Percentiles rank a stretch among this genome's conserved stretches.
phyloP scores from a whole-genome alignment of 2,888 invertebrate genomes.

The Xestia ashworthii region DNA sequence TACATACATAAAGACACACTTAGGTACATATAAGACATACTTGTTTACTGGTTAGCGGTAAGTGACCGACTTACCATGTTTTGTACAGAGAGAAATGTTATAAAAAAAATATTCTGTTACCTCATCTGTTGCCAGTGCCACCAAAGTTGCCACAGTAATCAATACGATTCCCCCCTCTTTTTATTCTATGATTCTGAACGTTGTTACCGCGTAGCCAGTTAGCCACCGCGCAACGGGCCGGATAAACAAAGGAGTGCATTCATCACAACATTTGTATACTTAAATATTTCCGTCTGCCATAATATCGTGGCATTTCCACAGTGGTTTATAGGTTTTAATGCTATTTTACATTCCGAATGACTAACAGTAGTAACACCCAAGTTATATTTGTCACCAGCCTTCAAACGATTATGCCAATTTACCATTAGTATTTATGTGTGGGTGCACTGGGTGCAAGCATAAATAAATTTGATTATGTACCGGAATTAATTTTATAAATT shows the following conservation, averaged over 20 bases:
- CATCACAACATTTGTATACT: constrained; percentile 74
- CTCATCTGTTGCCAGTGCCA: constrained; percentile 19
- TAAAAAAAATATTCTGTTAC: constrained; percentile 19
- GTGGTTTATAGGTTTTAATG: constrained; percentile 77
- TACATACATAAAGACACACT: constrained; percentile 3
- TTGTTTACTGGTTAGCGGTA: constrained; percentile 32
- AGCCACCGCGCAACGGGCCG: constrained; percentile 34
- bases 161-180: too few relatives aligned
- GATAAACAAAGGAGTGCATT: constrained; percentile 78
- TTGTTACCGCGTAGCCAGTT: constrained; percentile 56
- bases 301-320: constrained; percentile 67
- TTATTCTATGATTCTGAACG: too few relatives aligned
- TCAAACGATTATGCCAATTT: constrained; percentile 62
- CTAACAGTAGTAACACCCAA: constrained; percentile 68
- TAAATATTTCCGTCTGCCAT: constrained; percentile 82
- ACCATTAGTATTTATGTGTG: constrained; percentile 51
- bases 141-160: constrained; percentile 30
- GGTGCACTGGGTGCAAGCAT: constrained; percentile 27
- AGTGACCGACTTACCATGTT: constrained; percentile 31
- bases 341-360: constrained; percentile 78
- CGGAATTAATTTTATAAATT: constrained; percentile 13
- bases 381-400: constrained; percentile 77
- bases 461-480: constrained; percentile 15
- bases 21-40: neutral
- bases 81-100: constrained; percentile 16